Evolutionary conservation across 2,888 invertebrate species (phyloP).

Genomic region (Synergus gifuensis): DNA sequence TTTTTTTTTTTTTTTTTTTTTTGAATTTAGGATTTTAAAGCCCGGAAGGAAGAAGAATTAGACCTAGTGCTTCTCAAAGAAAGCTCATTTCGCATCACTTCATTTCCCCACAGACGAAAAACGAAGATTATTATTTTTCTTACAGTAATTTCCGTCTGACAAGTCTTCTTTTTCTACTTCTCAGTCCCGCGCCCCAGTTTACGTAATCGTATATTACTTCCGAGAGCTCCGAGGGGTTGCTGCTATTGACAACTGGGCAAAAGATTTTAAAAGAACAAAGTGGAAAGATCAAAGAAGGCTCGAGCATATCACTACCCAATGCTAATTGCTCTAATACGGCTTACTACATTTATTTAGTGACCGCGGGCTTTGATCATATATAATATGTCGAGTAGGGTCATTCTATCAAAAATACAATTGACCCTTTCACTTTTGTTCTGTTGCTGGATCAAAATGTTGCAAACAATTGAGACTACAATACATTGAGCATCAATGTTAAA

Average conservation of each 20-base stretch:
- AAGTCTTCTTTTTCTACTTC: constrained; percentile 26
- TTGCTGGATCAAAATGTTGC: background rate
- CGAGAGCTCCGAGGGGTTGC: constrained; percentile 27
- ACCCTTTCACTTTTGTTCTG: background rate
- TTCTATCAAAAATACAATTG: background rate
- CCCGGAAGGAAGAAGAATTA: constrained; percentile 7
- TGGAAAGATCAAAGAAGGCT: constrained; percentile 32
- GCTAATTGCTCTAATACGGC: constrained; percentile 17
- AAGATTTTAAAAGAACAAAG: constrained; percentile 37
- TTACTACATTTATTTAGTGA: background rate
- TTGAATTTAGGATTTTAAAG: background rate
- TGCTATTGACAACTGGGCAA: constrained; percentile 40
- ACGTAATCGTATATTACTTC: constrained; percentile 40
- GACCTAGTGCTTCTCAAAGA: constrained; percentile 16
- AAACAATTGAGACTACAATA: background rate
- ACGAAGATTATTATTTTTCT: constrained; percentile 39
- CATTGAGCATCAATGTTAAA: background rate
- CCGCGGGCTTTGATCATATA: constrained; percentile 17
- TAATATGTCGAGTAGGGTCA: background rate
- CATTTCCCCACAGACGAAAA: constrained; percentile 35
- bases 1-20: background rate
- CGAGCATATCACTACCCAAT: constrained; percentile 13
- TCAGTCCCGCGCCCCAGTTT: constrained; percentile 38
- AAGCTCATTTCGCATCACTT: constrained; percentile 35
- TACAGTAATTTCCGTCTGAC: constrained; percentile 33